Base-by-base conservation (phyloP, 64 coral and sea anemone genomes). In the Anthopleura sola region DNA sequence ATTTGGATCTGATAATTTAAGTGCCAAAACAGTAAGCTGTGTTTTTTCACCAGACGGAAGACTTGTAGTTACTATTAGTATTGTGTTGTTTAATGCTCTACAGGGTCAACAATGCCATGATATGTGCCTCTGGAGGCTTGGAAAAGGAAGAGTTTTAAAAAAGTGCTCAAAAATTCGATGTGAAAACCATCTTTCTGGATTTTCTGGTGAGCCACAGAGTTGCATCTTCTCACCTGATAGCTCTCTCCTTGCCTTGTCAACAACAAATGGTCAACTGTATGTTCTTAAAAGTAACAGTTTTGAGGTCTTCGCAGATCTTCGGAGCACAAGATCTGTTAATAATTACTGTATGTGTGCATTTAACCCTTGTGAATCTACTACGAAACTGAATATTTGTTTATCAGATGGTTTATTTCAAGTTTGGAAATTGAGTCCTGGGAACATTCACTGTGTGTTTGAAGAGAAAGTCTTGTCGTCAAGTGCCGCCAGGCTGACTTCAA, bases 221-320 rank as follows among this genome's bases (percentile, higher is more conserved):
- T 87, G 84, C 77, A 75, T 87, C 0, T 92, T 92, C 40, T 92
- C 90, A 38, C 60, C 85, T 40, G 90, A 92, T 29, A 75, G 90
- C 49, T 26, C 85, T 8, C 90, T 92, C 17, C 23, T 92, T 38
- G 84, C 90, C 19, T 34, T 92, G 17, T 87, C 90, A 3, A 92
- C 55, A 47, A 86, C 90, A 44, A 9, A 78, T 28, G 60, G 90
- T 33, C 90, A 92, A 40, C 26, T 92, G 1, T 92, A 87, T 77
- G 78, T 92, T 53, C 38, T 92, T 7, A 75, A 83, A 9, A 82
- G 55, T 37, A 33, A 82, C 18, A 92, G 58, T 47, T 60, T 92
- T 11, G 90, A 92, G 37, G 28, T 92, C 26, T 14, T 69, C 11
- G n/a, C 40, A 11, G 85, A 78, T 16, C 32, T 92, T 36, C 78